Evolutionary conservation across 2,888 invertebrate genomes (phyloP).

Genomic region (Matsumyia berberina): DNA sequence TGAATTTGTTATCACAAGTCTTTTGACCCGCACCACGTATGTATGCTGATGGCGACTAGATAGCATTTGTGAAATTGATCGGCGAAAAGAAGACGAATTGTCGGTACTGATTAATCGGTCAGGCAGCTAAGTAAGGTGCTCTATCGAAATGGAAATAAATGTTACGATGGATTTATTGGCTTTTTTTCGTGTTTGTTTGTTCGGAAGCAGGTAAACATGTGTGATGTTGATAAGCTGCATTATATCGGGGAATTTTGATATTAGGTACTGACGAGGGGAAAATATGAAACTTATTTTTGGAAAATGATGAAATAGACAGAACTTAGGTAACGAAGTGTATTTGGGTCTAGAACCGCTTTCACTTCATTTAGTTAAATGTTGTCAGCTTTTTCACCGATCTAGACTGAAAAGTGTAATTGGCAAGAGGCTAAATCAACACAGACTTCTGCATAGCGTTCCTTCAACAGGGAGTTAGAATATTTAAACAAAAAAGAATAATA

Average conservation of each 20-base stretch:
- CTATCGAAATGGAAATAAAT: neutral
- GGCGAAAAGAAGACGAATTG: slow-evolving; percentile 15
- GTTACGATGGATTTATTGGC: slow-evolving; percentile 13
- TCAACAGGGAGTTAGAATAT: too few species aligned
- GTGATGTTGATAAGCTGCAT: neutral
- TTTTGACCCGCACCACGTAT: neutral
- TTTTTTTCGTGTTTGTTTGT: neutral
- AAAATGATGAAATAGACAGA: neutral
- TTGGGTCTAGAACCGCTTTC: too few species aligned
- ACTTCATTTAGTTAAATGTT: too few species aligned
- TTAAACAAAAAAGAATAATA: too few species aligned
- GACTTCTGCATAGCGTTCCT: too few species aligned
- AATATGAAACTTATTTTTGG: neutral
- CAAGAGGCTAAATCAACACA: too few species aligned
- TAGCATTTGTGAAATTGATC: slow-evolving; percentile 35
- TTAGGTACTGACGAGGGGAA: neutral
- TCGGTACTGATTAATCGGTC: slow-evolving; percentile 1
- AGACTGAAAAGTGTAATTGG: too few species aligned
- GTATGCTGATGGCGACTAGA: neutral
- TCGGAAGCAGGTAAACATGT: slow-evolving; percentile 8
- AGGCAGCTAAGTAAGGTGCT: neutral
- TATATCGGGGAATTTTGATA: neutral
- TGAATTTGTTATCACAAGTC: slow-evolving; percentile 10
- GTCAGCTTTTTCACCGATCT: too few species aligned
- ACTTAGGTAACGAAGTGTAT: neutral